Conservation (phyloP, 1,140 invertebrate species). For the Cryptotermes secundus region DNA sequence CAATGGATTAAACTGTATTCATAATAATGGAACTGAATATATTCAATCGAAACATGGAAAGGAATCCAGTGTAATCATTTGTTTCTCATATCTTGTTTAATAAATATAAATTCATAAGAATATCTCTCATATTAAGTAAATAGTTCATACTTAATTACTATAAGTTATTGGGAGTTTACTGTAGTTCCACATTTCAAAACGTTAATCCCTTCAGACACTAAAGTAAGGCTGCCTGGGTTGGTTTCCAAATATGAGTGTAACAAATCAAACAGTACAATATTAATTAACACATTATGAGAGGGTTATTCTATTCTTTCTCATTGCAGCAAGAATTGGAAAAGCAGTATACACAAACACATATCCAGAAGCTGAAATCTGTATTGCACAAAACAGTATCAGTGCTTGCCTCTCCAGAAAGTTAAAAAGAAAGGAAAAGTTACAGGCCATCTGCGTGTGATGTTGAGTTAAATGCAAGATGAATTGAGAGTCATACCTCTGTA, state of each 20-base stretch:
- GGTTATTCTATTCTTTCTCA: too few relatives aligned
- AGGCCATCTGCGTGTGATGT: not conserved
- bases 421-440: not conserved
- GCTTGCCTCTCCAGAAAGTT: too few relatives aligned
- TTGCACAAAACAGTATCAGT: too few relatives aligned
- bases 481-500: constrained; percentile 38
- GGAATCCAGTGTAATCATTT: not conserved
- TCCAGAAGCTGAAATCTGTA: too few relatives aligned
- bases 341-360: too few relatives aligned
- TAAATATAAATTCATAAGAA: not conserved
- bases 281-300: too few relatives aligned
- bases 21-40: too few relatives aligned
- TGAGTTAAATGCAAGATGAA: not conserved
- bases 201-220: not conserved
- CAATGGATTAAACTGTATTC: too few relatives aligned
- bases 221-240: not conserved
- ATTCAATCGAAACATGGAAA: too few relatives aligned
- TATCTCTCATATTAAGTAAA: not conserved
- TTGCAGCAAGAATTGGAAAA: too few relatives aligned
- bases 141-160: not conserved
- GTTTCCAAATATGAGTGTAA: not conserved
- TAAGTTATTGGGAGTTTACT: not conserved
- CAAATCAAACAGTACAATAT: not conserved
- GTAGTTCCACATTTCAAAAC: not conserved
- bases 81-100: not conserved